Evolutionary conservation across 1,140 invertebrate species (phyloP).

Genomic region (Diachasmimorpha longicaudata): DNA sequence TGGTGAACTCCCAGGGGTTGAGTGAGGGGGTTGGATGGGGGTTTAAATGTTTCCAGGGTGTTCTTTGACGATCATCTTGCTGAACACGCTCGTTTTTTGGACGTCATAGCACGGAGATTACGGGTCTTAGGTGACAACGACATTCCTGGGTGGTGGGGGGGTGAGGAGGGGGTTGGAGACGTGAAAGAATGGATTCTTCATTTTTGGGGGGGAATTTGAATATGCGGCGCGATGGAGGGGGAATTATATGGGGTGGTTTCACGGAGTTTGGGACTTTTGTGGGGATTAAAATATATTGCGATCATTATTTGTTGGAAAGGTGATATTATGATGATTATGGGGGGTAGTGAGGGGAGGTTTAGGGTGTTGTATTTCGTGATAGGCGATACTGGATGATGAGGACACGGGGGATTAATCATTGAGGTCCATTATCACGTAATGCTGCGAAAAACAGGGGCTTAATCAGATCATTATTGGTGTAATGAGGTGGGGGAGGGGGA

Average conservation of each 20-base stretch:
- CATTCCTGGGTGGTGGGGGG: background rate
- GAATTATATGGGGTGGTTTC: too few relatives aligned
- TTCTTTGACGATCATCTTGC: constrained; percentile 28
- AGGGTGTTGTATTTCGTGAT: background rate
- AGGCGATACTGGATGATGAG: background rate
- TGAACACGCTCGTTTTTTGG: constrained; percentile 9
- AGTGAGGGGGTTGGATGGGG: constrained; percentile 13
- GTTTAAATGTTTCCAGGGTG: constrained; percentile 24
- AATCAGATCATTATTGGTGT: too few relatives aligned
- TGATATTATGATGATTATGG: background rate
- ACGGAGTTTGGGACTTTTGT: too few relatives aligned
- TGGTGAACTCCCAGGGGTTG: background rate
- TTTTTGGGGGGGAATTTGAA: too few relatives aligned
- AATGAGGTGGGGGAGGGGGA: too few relatives aligned
- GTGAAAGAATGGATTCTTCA: too few relatives aligned
- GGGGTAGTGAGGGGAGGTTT: background rate
- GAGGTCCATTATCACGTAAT: too few relatives aligned
- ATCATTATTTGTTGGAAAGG: too few relatives aligned
- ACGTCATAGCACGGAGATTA: background rate
- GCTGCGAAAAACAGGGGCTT: too few relatives aligned
- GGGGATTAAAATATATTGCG: too few relatives aligned
- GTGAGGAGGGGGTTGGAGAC: background rate
- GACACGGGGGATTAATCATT: background rate
- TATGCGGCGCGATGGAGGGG: too few relatives aligned
- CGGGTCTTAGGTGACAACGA: background rate